phyloP scores from a whole-genome alignment of 2,797 vertebrate genomes.

The Acanthurus lineatus region DNA sequence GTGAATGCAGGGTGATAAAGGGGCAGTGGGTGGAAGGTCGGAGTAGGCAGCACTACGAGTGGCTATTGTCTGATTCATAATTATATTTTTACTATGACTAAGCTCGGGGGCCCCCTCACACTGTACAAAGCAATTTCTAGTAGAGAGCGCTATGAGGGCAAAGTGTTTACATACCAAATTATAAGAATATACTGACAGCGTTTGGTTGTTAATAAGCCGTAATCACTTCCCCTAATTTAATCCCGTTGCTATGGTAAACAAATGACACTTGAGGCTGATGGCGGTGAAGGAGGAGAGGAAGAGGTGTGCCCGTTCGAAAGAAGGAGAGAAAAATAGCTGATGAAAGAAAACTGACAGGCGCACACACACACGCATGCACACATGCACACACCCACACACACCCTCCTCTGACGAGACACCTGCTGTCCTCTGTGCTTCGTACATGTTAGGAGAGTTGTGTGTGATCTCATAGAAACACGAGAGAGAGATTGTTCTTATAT shows the following conservation, averaged over 20 bases:
- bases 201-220: slow-evolving; percentile 88
- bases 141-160: slow-evolving; percentile 82
- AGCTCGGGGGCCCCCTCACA: slow-evolving; percentile 79
- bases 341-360: slow-evolving; percentile 72
- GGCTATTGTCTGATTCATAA: slow-evolving; percentile 87
- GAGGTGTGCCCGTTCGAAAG: slow-evolving; percentile 80
- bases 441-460: slow-evolving; percentile 38
- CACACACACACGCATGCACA: slow-evolving; percentile 42
- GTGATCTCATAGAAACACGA: slow-evolving; percentile 32
- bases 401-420: slow-evolving; percentile 87
- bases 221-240: slow-evolving; percentile 91
- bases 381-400: slow-evolving; percentile 55
- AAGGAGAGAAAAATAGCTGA: slow-evolving; percentile 71
- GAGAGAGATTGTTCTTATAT: slow-evolving; percentile 75
- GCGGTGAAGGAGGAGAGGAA: slow-evolving; percentile 83
- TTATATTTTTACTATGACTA: slow-evolving; percentile 89
- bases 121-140: slow-evolving; percentile 87
- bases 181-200: slow-evolving; percentile 89
- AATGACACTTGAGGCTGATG: slow-evolving; percentile 89
- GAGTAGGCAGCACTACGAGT: slow-evolving; percentile 65
- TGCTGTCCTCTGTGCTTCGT: slow-evolving; percentile 73
- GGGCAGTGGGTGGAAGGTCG: slow-evolving; percentile 50
- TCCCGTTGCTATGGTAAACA: slow-evolving; percentile 93
- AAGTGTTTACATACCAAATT: slow-evolving; percentile 90
- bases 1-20: slow-evolving; percentile 5